Evolutionary conservation across 2,888 invertebrate species (phyloP).

Genomic region (Meta bourneti): DNA sequence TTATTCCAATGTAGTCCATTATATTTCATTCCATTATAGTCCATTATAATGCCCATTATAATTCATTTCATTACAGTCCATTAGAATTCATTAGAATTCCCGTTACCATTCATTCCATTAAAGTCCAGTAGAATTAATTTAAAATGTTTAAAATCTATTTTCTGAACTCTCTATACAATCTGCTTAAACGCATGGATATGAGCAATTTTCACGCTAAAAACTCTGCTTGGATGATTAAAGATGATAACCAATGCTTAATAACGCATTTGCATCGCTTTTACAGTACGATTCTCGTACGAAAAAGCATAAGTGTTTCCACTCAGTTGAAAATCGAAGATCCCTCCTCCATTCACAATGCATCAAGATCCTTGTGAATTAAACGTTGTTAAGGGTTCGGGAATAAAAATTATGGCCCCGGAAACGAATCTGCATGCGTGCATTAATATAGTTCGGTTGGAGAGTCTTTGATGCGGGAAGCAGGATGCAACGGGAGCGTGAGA

Average conservation of each 20-base stretch:
- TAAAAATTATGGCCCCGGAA: conserved; percentile 9
- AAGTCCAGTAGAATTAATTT: too few relatives aligned
- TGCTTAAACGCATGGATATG: too few relatives aligned
- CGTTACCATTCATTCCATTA: too few relatives aligned
- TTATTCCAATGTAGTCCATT: too few relatives aligned
- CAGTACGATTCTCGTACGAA: background rate
- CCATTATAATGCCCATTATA: too few relatives aligned
- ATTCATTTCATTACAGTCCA: too few relatives aligned
- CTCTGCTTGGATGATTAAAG: background rate
- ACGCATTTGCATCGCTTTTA: background rate
- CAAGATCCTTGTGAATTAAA: conserved; percentile 3
- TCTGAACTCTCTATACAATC: too few relatives aligned
- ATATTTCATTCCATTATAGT: too few relatives aligned
- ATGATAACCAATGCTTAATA: too few relatives aligned
- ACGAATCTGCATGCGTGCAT: background rate
- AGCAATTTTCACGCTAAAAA: background rate
- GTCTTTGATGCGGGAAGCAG: conserved; percentile 31
- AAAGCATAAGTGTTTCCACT: background rate
- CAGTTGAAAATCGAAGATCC: background rate
- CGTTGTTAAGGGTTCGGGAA: background rate
- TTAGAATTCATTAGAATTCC: too few relatives aligned
- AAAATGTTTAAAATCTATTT: too few relatives aligned
- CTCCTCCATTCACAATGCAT: background rate
- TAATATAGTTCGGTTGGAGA: conserved; percentile 26
- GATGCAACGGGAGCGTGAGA: conserved; percentile 16